A percentile compares a stretch with the other conserved stretches of the same genome.
Evolutionary conservation across 2,888 invertebrate species (phyloP).

Genomic region (Dasysyrphus albostriatus): DNA sequence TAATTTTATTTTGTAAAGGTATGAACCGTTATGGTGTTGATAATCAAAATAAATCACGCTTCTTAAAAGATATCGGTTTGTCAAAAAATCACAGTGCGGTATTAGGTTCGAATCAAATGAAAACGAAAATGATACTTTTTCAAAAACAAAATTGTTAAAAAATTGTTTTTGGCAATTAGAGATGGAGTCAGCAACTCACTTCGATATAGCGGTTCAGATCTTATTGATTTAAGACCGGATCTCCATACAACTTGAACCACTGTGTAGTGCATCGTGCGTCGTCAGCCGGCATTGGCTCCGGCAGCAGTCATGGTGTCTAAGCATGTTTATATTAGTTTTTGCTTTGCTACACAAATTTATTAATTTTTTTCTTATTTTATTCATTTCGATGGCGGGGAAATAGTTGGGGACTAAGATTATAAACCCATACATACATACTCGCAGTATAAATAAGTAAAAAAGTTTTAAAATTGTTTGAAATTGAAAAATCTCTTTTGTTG

Average conservation of each 20-base stretch:
- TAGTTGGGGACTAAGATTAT: conserved; percentile 10
- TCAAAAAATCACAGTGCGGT: too few species aligned
- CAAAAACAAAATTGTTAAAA: too few species aligned
- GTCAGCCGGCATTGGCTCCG: conserved; percentile 2
- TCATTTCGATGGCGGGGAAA: neutral
- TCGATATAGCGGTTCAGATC: neutral
- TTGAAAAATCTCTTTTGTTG: conserved; percentile 8
- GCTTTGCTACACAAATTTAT: conserved; percentile 26
- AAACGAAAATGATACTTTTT: too few species aligned
- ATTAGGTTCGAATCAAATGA: too few species aligned
- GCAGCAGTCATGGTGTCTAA: conserved; percentile 23
- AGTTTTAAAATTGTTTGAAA: neutral
- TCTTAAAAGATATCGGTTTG: too few species aligned
- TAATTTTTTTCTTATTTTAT: neutral
- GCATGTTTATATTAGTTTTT: conserved; percentile 10
- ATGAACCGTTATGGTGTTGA: too few species aligned
- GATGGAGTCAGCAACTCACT: neutral
- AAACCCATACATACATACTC: neutral
- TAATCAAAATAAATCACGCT: too few species aligned
- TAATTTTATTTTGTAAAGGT: too few species aligned
- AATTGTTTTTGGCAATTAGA: too few species aligned
- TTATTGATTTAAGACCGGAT: neutral
- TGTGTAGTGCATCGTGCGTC: neutral
- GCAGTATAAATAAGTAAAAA: neutral
- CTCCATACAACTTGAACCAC: neutral